phyloP scores from a whole-genome alignment of 1,140 invertebrate genomes.

The Whitmania pigra region DNA sequence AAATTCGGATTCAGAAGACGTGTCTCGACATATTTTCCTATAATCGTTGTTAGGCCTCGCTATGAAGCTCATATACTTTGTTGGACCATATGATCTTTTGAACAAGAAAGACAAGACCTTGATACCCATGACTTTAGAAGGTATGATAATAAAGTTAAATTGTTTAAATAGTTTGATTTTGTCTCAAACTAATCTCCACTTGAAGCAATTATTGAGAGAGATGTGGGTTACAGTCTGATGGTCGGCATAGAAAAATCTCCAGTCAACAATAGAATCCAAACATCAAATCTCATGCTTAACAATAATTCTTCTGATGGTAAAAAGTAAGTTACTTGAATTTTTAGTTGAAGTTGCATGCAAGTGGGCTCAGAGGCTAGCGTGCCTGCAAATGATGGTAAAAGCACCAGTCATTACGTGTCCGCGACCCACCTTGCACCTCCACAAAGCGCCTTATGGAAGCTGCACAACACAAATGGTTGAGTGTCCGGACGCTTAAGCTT shows the following conservation, averaged over 20 bases:
- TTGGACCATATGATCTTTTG: slow-evolving; percentile 81
- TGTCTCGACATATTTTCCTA: background rate
- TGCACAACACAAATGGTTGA: no score
- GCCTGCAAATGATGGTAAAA: background rate
- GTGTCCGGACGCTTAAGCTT: no score
- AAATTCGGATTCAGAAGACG: background rate
- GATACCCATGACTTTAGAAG: slow-evolving; percentile 60
- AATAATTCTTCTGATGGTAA: slow-evolving; percentile 59
- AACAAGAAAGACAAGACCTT: slow-evolving; percentile 60
- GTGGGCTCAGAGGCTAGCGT: no score
- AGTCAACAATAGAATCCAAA: slow-evolving; percentile 67
- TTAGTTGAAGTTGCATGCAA: no score
- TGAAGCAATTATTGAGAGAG: slow-evolving; percentile 51
- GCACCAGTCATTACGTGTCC: no score
- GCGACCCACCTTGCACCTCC: no score
- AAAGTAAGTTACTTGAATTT: slow-evolving; percentile 48
- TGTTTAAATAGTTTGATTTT: background rate
- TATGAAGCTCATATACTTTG: slow-evolving; percentile 84
- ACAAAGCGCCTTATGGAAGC: no score
- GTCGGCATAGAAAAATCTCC: slow-evolving; percentile 78
- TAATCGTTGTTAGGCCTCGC: slow-evolving; percentile 56
- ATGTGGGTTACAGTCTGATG: slow-evolving; percentile 70
- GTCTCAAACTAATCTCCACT: background rate
- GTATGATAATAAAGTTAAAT: slow-evolving; percentile 28
- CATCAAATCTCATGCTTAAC: slow-evolving; percentile 58